phyloP scores from a whole-genome alignment of 2,888 invertebrate genomes.

The Lamellibrachia columna region DNA sequence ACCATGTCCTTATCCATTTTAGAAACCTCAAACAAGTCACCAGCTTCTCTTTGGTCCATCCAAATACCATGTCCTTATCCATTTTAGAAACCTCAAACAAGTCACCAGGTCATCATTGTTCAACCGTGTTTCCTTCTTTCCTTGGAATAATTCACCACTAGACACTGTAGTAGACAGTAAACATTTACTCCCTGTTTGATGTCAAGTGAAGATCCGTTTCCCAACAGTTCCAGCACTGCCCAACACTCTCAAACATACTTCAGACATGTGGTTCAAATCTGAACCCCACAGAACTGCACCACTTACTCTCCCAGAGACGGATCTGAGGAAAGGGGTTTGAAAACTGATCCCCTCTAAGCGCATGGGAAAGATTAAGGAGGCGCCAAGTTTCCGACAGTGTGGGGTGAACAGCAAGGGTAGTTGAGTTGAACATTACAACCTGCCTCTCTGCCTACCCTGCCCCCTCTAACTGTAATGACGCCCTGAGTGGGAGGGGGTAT shows the following conservation, averaged over 20 bases:
- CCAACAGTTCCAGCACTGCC: neutral
- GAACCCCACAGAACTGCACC: neutral
- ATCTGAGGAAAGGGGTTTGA: neutral
- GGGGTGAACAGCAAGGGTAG: neutral
- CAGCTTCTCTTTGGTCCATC: neutral
- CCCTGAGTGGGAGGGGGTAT: neutral
- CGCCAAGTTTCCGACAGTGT: neutral
- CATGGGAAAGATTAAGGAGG: neutral
- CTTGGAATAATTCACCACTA: neutral
- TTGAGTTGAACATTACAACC: neutral
- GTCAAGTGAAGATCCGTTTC: neutral
- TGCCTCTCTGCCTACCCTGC: neutral
- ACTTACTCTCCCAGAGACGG: neutral
- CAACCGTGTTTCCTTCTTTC: neutral
- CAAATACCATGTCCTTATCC: neutral
- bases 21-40: neutral
- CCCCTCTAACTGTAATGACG: neutral
- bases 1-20: neutral
- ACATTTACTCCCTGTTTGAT: conserved; percentile 6
- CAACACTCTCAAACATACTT: neutral
- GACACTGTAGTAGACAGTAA: neutral
- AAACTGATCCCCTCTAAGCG: neutral
- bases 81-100: neutral
- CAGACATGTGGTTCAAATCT: conserved; percentile 9
- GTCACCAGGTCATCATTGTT: neutral